Evolutionary conservation across 2,797 vertebrate species (phyloP), one percentile per base, ranked within the genome.

Genomic region (Sebastiscus tertius): DNA sequence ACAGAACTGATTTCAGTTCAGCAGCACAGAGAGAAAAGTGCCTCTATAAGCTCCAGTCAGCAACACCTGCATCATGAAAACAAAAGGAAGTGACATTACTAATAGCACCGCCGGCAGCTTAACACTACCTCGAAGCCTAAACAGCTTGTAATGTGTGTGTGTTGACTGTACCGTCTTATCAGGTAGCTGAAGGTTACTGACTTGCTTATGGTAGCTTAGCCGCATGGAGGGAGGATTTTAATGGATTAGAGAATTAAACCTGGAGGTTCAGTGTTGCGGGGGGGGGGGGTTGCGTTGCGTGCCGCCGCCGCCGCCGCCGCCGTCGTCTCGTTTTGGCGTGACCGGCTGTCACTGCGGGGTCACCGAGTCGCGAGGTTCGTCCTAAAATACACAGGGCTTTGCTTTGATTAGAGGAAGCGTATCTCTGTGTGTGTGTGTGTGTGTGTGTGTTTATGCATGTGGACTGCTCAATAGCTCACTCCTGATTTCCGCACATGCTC

Each of bases 171-270:
- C 18, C 36, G 33, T 59, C 62, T 75, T 72, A 76, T 70, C 78
- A 75, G 86, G 63, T 63, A 42, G 62, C 78, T 72, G 76, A 69
- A 75, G 71, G 82, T 88, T 75, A 74, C 78, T 55, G 72, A 73
- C 66, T 81, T 63, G 72, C 34, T 77, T 63, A 56, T 11, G 16
- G 55, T 72, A 67, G 77, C 66, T 85, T 34, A 86, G 78, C 75
- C 6, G 27, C 58, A 24, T 26, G 39, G 61, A 78, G 67, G 75
- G 68, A 27, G 82, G 83, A 69, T 83, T 91, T 81, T 63, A 82
- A 66, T 78, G 86, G 88, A 89, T 91, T 89, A 90, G 52, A 31
- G 86, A 85, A 84, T 90, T 85, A 83, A 79, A 85, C 31, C 52
- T 61, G 49, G 59, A 2, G 20, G 46, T 55, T 79, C 60, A 13